A percentile compares a stretch with the other conserved stretches of the same genome.
Evolutionary conservation across 92 coral and sea anemone genomes (phyloP).

Genomic region (Metridium senile): DNA sequence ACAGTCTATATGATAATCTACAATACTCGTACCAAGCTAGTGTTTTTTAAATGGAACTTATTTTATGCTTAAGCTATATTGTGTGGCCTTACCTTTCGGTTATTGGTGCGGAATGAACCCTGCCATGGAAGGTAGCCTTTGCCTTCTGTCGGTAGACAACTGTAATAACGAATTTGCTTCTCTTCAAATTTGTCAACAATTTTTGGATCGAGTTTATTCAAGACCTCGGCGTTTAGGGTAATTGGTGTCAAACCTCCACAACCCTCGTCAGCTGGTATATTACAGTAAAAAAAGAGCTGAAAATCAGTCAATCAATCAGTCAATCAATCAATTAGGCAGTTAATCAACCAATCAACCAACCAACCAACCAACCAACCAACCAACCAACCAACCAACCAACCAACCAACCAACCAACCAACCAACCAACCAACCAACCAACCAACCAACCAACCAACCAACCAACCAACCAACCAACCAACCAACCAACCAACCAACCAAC

Average conservation of each 20-base stretch:
- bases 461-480: too few species aligned
- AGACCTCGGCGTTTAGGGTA: slow-evolving; percentile 48
- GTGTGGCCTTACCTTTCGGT: slow-evolving; percentile 33
- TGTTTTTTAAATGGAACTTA: background rate
- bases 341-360: too few species aligned
- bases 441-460: too few species aligned
- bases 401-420: background rate
- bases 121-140: slow-evolving; percentile 34
- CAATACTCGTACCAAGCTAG: too few species aligned
- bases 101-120: slow-evolving; percentile 36
- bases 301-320: too few species aligned
- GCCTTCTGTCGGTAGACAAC: slow-evolving; percentile 43
- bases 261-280: slow-evolving; percentile 42
- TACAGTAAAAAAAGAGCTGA: slow-evolving; percentile 61
- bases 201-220: slow-evolving; percentile 48
- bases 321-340: too few species aligned
- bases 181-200: slow-evolving; percentile 52
- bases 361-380: too few species aligned
- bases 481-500: too few species aligned
- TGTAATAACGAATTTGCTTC: slow-evolving; percentile 61
- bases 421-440: too few species aligned
- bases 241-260: slow-evolving; percentile 75
- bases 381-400: background rate
- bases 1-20: too few species aligned
- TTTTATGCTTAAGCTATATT: background rate